Base-by-base conservation (phyloP, 2,888 invertebrate species). In the Cylloceria caligata region DNA sequence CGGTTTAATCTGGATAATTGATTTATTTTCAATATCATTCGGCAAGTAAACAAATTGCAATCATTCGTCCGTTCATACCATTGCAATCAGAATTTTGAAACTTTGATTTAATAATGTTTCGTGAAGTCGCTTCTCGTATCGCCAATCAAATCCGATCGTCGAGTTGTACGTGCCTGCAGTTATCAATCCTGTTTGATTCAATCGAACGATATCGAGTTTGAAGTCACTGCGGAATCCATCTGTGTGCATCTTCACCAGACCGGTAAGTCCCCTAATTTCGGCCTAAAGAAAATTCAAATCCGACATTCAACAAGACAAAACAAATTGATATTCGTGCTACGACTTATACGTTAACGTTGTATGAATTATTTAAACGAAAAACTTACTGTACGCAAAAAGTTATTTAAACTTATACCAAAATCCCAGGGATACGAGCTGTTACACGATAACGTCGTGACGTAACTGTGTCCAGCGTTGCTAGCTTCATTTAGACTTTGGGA, bases 401-500 rank as follows among this genome's bases (percentile, higher is more conserved):
- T 98, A 83, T 96, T 95, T 80, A 98, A 93, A 85, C 96, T 97
- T 83, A 95, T 96, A 24, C 98, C 98, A 88, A 96, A 96, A 83
- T 94, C 94, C 97, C 98, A 98, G 72, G 95, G 94, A 80, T 94
- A 93, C 27, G 93, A 93, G 65, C 93, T 91, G 19, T 95, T 94
- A 87, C 97, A 97, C 77, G 93, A 93, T 11, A 97, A 92, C 45
- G 92, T 86, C 87, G 93, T 93, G 3, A 94, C 89, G 27, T 93
- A 90, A 9, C 95, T 94, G 80, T 93, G 92, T 21, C 89, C 88
- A 13, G 93, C 90, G 72, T 93, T 24, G 16, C 34, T 34, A 19
- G 60, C 93, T 55, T 93, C 93, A 7, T 95, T 95, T 71, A 98
- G 93, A 57, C 96, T 97, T 88, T 95, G 94, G n/a, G 96, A 96